Evolutionary conservation across 2,113 vertebrate species (phyloP), one percentile per base, ranked within the genome.

Genomic region (Dendropsophus ebraccatus): DNA sequence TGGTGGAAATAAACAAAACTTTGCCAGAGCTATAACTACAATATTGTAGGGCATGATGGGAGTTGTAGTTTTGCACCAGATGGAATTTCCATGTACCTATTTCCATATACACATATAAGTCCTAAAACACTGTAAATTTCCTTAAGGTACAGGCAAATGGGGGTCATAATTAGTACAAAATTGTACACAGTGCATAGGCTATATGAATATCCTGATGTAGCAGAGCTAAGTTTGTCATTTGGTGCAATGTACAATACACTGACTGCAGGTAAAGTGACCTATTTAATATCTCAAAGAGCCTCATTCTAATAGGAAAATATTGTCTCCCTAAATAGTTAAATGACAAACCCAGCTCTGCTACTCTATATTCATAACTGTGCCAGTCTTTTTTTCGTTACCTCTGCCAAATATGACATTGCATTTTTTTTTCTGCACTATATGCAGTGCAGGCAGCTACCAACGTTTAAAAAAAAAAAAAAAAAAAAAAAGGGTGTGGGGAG

Each of bases 331-430:
- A 52, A 54, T 0, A 54, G 50, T 14, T 5, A 56, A 35, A 37
- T 70, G 32, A 70, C 67, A 70, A 35, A 70, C 7, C 67, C 32
- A 37, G 7, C 32, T 70, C 30, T 37, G 67, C 67, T 70, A 70
- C 17, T 10, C 16, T 13, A 21, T 70, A 25, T 70, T 8, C 25
- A 19, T 37, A n/a, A n/a, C n/a, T n/a, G n/a, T n/a, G n/a, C n/a
- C n/a, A n/a, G n/a, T n/a, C n/a, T 0, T 4, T 0, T 37, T 19
- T 32, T 30, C 17, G 62, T 56, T 23, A 56, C 54, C 54, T 32
- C 65, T 70, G 67, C 67, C 67, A 70, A 70, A 70, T 41, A 70
- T 70, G 67, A 70, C 67, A 70, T 23, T 70, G 67, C 67, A 70
- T 70, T 41, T 70, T 41, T 41, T 41, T 41, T 37, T 23, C 35